These are phyloP conservation scores for Blennius ocellaris DNA, from an alignment of 2,113 vertebrate species.

Conservation along the genomic window DNA sequence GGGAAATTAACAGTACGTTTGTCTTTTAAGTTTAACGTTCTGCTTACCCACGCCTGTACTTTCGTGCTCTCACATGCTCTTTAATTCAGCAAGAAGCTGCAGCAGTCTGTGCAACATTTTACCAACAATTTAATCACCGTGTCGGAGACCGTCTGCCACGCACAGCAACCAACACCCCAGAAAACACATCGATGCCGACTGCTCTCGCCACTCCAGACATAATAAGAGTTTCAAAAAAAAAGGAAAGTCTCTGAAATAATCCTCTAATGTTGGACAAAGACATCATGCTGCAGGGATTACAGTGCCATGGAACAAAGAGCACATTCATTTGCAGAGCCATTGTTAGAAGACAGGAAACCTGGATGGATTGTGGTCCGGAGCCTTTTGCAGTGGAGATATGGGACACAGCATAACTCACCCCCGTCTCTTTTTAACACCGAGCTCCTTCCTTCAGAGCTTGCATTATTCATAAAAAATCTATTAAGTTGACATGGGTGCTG, in stretches of 20 bases:
- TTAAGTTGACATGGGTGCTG: constrained; percentile 59
- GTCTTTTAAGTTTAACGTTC: neutral
- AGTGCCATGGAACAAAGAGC: constrained; percentile 48
- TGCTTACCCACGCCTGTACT: neutral
- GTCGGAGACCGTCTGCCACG: constrained; percentile 1
- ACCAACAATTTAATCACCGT: constrained; percentile 5
- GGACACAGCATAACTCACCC: constrained; percentile 27
- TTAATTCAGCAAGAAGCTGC: neutral
- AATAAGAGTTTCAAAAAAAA: constrained; percentile 23
- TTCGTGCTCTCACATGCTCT: neutral
- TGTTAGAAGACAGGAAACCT: constrained; percentile 50
- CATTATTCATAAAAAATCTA: constrained; percentile 73
- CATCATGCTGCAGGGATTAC: constrained; percentile 62
- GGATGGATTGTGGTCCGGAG: constrained; percentile 38
- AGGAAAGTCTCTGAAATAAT: constrained; percentile 43
- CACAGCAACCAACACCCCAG: neutral
- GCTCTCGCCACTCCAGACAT: constrained; percentile 31
- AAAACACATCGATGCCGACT: constrained; percentile 21
- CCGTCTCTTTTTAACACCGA: constrained; percentile 34
- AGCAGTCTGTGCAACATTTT: neutral
- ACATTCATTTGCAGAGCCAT: constrained; percentile 48
- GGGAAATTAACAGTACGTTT: neutral
- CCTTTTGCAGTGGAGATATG: constrained; percentile 20
- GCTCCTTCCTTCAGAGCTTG: constrained; percentile 32
- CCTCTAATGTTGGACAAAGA: constrained; percentile 58